Evolutionary conservation across 2,888 invertebrate genomes (phyloP).

Genomic region (Aphidoletes aphidimyza): DNA sequence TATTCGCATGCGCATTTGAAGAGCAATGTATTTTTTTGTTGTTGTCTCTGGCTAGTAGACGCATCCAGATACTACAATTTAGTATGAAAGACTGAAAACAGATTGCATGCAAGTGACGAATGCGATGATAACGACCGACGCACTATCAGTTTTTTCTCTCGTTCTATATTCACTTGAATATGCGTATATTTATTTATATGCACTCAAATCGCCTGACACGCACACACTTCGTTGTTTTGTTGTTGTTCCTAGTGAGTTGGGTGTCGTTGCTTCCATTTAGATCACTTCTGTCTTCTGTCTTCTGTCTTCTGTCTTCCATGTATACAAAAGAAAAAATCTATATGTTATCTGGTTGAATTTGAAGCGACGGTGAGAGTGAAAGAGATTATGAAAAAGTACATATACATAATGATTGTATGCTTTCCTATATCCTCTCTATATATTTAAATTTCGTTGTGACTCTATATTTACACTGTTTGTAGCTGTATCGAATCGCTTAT

Average conservation of each 20-base stretch:
- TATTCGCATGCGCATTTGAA: not conserved
- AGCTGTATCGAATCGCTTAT: not conserved
- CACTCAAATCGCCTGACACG: not conserved
- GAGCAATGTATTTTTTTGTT: not conserved
- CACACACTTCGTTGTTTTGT: not conserved
- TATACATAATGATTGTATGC: not conserved
- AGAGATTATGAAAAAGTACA: slow-evolving; percentile 37
- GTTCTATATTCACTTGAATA: not conserved
- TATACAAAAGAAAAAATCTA: not conserved
- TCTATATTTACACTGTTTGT: no score
- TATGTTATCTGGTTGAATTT: not conserved
- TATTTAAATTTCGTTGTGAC: no score
- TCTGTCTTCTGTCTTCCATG: not conserved
- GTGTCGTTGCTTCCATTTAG: not conserved
- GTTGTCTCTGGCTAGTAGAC: no score
- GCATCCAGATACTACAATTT: no score
- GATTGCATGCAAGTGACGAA: not conserved
- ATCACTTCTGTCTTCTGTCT: not conserved
- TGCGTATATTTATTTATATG: not conserved
- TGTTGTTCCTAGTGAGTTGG: no score
- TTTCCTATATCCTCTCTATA: no score
- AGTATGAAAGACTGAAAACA: no score
- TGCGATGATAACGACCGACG: not conserved
- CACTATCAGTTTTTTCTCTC: not conserved
- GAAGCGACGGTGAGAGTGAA: not conserved